Percentiles rank a stretch among this genome's conserved stretches.
Conservation (phyloP, 2,113 vertebrate species). For the Pelobates fuscus region DNA sequence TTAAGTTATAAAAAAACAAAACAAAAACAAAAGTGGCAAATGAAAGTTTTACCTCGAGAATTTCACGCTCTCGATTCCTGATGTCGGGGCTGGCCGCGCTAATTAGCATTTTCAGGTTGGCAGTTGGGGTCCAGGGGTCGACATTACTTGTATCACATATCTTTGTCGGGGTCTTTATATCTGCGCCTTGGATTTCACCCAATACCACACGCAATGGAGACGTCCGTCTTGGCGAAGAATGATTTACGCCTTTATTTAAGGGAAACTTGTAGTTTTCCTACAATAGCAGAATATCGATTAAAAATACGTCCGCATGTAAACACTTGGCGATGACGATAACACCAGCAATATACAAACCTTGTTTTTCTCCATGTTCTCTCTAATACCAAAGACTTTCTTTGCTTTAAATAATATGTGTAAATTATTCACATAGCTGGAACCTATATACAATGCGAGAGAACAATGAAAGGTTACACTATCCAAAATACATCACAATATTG, state of each 20-base stretch:
- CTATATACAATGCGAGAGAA: neutral
- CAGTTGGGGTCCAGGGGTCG: constrained; percentile 95
- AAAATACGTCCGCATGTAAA: neutral
- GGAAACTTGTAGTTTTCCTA: constrained; percentile 75
- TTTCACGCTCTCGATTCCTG: constrained; percentile 84
- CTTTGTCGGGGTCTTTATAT: constrained; percentile 86
- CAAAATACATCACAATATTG: too few relatives aligned
- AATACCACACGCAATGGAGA: constrained; percentile 53
- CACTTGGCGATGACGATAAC: neutral
- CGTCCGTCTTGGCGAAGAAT: constrained; percentile 66
- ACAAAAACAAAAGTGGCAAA: too few relatives aligned
- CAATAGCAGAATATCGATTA: neutral
- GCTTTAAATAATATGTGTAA: too few relatives aligned
- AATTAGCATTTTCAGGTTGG: constrained; percentile 95
- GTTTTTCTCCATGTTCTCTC: neutral
- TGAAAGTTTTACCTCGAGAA: constrained; percentile 59
- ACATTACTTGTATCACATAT: constrained; percentile 66
- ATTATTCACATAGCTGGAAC: neutral
- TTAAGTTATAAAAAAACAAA: too few relatives aligned
- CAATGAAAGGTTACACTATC: too few relatives aligned
- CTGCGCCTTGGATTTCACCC: constrained; percentile 60
- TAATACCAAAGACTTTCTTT: too few relatives aligned
- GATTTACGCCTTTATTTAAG: constrained; percentile 53
- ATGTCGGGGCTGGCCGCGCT: constrained; percentile 94
- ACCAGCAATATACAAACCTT: neutral